Percentiles rank a stretch among this genome's conserved stretches.
Evolutionary conservation across 2,113 vertebrate genomes (phyloP).

Genomic region (Polypterus bichir): DNA sequence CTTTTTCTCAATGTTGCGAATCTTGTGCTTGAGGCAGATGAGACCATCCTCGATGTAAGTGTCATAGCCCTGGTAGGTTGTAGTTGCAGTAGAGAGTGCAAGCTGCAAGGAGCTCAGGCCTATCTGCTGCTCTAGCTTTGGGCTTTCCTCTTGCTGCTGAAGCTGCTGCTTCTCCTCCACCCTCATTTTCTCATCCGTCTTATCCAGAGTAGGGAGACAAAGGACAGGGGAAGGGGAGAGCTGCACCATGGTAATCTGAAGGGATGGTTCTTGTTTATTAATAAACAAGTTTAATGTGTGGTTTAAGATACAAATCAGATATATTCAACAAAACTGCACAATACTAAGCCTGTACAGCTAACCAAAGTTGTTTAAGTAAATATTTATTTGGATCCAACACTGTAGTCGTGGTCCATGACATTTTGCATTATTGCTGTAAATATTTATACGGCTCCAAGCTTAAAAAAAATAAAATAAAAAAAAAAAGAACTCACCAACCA

Average conservation of each 20-base stretch:
- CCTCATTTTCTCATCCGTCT: slow-evolving; percentile 35
- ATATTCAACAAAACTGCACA: too few relatives aligned
- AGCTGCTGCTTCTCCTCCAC: slow-evolving; percentile 44
- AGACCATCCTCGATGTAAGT: slow-evolving; percentile 84
- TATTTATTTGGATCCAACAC: too few relatives aligned
- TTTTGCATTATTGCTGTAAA: too few relatives aligned
- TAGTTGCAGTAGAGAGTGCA: slow-evolving; percentile 43
- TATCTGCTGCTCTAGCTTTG: slow-evolving; percentile 19
- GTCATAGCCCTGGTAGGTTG: slow-evolving; percentile 72
- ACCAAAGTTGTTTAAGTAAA: too few relatives aligned
- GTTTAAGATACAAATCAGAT: too few relatives aligned
- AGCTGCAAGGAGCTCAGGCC: slow-evolving; percentile 45
- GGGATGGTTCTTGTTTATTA: too few relatives aligned
- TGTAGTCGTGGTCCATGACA: too few relatives aligned
- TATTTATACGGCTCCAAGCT: too few relatives aligned
- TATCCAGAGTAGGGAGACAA: slow-evolving; percentile 42
- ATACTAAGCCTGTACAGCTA: too few relatives aligned
- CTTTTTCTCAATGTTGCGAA: slow-evolving; percentile 93
- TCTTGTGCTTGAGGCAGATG: slow-evolving; percentile 92
- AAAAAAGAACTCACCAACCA: too few relatives aligned
- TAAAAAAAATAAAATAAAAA: too few relatives aligned
- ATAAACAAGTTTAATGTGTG: too few relatives aligned
- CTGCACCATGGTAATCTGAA: slow-evolving; percentile 60
- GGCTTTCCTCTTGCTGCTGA: slow-evolving; percentile 33
- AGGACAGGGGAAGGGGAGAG: slow-evolving; percentile 50